Percentiles rank a stretch among this genome's conserved stretches.
phyloP scores from a whole-genome alignment of 2,888 invertebrate genomes.

The Mythimna albipuncta region DNA sequence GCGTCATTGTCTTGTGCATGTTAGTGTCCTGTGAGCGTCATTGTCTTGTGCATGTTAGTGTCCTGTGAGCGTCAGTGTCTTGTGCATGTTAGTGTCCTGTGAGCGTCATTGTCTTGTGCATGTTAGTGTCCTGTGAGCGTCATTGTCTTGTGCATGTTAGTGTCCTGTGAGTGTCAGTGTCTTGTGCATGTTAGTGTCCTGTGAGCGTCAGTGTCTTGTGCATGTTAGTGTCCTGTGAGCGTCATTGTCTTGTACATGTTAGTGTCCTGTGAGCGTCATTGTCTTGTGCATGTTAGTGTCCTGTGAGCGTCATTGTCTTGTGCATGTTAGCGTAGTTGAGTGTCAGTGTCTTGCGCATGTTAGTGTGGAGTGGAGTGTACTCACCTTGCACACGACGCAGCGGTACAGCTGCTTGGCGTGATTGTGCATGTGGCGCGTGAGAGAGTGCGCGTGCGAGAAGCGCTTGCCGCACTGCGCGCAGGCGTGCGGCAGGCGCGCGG shows the following conservation, averaged over 20 bases:
- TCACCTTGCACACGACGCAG: conserved; percentile 85
- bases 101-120: too few relatives aligned
- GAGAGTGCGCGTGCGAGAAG: conserved; percentile 84
- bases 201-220: too few relatives aligned
- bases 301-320: neutral
- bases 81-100: too few relatives aligned
- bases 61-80: too few relatives aligned
- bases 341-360: too few relatives aligned
- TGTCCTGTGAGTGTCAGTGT: too few relatives aligned
- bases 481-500: conserved; percentile 65
- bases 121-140: too few relatives aligned
- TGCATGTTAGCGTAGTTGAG: too few relatives aligned
- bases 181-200: neutral
- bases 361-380: neutral
- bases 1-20: neutral
- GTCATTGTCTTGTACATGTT: neutral
- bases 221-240: too few relatives aligned
- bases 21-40: neutral
- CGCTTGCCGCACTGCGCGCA: conserved; percentile 87
- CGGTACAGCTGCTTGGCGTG: conserved; percentile 84
- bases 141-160: too few relatives aligned
- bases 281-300: neutral
- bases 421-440: conserved; percentile 87
- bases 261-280: too few relatives aligned
- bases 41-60: too few relatives aligned